Percentiles rank a stretch among this genome's conserved stretches.
phyloP scores from a whole-genome alignment of 35 echinoderm and acorn worm species.

The Lytechinus variegatus region DNA sequence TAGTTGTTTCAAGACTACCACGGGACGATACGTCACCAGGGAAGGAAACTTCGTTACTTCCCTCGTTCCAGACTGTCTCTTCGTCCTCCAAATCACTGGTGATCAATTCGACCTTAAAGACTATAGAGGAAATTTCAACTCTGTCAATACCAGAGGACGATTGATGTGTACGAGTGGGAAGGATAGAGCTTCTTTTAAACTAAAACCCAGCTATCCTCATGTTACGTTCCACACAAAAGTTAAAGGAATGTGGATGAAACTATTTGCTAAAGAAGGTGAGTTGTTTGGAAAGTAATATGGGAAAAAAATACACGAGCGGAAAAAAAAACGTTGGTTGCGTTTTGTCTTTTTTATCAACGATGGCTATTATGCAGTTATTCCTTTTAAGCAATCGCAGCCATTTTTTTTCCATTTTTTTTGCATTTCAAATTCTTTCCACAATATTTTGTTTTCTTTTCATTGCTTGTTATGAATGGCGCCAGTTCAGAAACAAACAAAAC shows the following conservation, averaged over 20 bases:
- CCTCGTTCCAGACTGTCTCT: constrained; percentile 2
- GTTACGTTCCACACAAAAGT: constrained; percentile 25
- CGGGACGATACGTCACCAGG: background rate
- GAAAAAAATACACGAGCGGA: too few species aligned
- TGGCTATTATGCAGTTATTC: too few species aligned
- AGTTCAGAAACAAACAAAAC: background rate
- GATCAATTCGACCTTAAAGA: background rate
- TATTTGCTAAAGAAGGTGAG: constrained; percentile 44
- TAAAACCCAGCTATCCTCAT: constrained; percentile 38
- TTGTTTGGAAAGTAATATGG: background rate
- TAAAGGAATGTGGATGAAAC: constrained; percentile 9
- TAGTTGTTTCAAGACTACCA: background rate
- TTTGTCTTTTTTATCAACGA: too few species aligned
- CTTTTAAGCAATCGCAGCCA: too few species aligned
- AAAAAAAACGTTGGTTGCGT: too few species aligned
- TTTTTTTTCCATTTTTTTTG: too few species aligned
- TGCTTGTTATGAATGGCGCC: background rate
- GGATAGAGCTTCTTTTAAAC: background rate
- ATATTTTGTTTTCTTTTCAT: too few species aligned
- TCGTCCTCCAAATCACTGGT: constrained; percentile 1
- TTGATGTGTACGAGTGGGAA: constrained; percentile 3
- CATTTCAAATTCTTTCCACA: too few species aligned
- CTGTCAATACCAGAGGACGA: constrained; percentile 25
- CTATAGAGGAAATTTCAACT: background rate
- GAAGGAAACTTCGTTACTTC: background rate